Conservation (phyloP, 2,797 vertebrate species). For the Smutsia gigantea region DNA sequence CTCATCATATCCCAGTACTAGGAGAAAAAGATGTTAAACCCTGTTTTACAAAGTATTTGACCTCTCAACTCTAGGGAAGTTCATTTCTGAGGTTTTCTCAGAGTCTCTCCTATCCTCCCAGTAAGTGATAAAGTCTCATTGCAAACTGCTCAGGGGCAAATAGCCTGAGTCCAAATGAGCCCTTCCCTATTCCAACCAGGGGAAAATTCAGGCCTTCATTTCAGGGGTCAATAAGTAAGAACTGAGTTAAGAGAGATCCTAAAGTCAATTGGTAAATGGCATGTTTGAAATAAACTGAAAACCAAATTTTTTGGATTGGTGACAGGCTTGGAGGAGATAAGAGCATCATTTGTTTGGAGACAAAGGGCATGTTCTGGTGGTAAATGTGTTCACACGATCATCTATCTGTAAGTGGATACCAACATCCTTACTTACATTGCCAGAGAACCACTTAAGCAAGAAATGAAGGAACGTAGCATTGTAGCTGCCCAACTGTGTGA, state of each 20-base stretch:
- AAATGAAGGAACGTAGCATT: neutral
- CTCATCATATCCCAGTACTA: neutral
- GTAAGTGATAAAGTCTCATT: neutral
- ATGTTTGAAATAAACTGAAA: neutral
- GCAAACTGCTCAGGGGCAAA: neutral
- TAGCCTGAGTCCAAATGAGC: neutral
- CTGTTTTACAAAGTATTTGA: conserved; percentile 16
- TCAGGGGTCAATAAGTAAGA: neutral
- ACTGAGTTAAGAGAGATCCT: neutral
- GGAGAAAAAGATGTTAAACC: neutral
- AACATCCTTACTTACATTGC: neutral
- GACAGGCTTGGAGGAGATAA: neutral
- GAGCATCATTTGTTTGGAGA: neutral
- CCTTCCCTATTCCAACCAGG: neutral
- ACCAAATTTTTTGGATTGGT: neutral
- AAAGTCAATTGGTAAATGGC: neutral
- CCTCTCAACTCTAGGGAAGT: neutral
- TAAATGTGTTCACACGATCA: neutral
- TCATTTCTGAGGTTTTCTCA: neutral
- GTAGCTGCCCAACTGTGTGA: neutral
- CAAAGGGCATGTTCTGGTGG: no score
- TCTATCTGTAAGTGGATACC: neutral
- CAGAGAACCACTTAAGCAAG: neutral
- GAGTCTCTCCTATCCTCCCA: neutral
- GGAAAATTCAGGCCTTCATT: neutral